Evolutionary conservation across 1,140 invertebrate species (phyloP).

Genomic region (Tetramorium alpestre): DNA sequence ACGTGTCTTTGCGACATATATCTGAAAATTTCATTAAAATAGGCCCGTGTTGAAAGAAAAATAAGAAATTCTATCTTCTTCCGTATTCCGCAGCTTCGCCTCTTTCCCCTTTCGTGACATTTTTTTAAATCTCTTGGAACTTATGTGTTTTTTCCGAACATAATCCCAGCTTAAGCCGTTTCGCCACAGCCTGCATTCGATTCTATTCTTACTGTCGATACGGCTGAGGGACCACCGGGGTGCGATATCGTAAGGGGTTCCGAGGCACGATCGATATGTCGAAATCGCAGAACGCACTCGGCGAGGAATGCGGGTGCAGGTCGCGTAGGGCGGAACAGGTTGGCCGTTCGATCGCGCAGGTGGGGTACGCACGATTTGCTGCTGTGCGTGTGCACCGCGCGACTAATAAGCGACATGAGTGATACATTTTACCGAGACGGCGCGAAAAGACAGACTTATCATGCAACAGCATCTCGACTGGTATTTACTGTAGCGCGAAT

Average conservation of each 20-base stretch:
- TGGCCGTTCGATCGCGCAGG: slow-evolving; percentile 7
- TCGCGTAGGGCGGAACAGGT: slow-evolving; percentile 18
- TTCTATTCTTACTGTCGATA: slow-evolving; percentile 20
- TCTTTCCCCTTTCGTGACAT: too few species aligned
- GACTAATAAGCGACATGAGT: slow-evolving; percentile 1
- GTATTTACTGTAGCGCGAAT: slow-evolving; percentile 28
- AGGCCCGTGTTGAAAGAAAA: not conserved
- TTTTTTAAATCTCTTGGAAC: too few species aligned
- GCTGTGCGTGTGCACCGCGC: not conserved
- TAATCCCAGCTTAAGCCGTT: not conserved
- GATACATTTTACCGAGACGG: slow-evolving; percentile 17
- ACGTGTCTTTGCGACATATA: not conserved
- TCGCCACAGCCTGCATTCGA: not conserved
- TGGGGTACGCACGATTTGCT: slow-evolving; percentile 15
- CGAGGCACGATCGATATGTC: slow-evolving; percentile 27
- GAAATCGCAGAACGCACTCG: slow-evolving; percentile 24
- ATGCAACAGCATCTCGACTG: not conserved
- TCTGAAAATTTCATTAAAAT: not conserved
- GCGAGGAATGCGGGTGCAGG: slow-evolving; percentile 17
- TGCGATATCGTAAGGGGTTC: not conserved
- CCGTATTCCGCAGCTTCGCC: too few species aligned
- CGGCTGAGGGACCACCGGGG: not conserved
- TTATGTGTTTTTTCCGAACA: not conserved
- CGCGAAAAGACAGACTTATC: slow-evolving; percentile 28
- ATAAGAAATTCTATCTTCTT: not conserved